Evolutionary conservation across 1,140 invertebrate species (phyloP).

Genomic region (Aphelenchoides fujianensis): DNA sequence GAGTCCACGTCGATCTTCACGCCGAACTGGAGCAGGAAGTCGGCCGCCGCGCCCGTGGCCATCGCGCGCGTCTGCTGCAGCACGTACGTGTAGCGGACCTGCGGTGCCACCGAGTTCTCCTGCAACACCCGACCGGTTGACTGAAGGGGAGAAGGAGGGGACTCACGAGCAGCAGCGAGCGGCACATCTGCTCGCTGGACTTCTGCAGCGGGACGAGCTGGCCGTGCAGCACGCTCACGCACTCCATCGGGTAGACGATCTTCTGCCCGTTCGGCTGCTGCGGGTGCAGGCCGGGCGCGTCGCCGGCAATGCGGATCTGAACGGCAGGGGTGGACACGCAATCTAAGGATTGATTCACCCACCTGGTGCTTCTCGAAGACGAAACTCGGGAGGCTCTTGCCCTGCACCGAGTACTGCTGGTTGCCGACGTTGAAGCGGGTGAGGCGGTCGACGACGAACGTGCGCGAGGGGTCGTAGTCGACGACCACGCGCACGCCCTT

Average conservation of each 20-base stretch:
- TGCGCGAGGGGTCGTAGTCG: background rate
- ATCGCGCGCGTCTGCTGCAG: background rate
- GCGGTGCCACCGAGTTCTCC: background rate
- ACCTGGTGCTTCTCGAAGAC: too few relatives aligned
- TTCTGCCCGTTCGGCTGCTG: background rate
- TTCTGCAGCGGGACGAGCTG: background rate
- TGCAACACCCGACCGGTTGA: too few relatives aligned
- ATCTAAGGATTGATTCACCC: too few relatives aligned
- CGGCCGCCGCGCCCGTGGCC: background rate
- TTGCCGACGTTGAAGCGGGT: background rate
- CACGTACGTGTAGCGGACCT: background rate
- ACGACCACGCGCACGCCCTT: slow-evolving; percentile 5
- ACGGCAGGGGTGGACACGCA: background rate
- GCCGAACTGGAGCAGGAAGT: background rate
- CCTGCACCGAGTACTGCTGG: background rate
- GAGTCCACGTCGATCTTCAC: background rate
- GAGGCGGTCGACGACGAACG: background rate
- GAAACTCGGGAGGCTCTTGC: background rate
- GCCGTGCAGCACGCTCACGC: background rate
- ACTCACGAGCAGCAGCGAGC: background rate
- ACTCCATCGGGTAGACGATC: background rate
- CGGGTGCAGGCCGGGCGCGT: background rate
- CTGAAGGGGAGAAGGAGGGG: too few relatives aligned
- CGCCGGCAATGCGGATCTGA: background rate
- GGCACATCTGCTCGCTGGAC: background rate